Conservation (phyloP, 2,797 vertebrate species). For the Anguilla megastoma region DNA sequence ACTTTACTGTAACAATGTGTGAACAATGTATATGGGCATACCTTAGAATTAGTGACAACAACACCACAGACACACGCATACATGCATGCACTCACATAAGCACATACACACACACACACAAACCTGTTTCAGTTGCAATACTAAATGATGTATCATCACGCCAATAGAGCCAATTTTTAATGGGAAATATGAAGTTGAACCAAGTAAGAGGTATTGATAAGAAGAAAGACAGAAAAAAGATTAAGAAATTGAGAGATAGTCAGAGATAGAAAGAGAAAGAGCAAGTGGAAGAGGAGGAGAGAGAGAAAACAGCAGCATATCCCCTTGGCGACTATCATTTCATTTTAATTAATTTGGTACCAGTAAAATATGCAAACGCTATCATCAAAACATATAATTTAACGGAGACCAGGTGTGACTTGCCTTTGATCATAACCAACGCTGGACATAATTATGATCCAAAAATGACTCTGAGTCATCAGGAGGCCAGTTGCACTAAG, state of each 20-base stretch:
- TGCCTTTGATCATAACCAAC: slow-evolving; percentile 77
- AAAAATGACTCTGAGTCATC: slow-evolving; percentile 70
- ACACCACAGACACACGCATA: slow-evolving; percentile 32
- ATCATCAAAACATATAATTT: slow-evolving; percentile 64
- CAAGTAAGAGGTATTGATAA: neutral
- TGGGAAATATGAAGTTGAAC: slow-evolving; percentile 33
- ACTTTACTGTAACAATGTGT: neutral
- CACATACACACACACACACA: slow-evolving; percentile 5
- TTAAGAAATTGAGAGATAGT: neutral
- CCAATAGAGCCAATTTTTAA: slow-evolving; percentile 22
- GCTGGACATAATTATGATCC: slow-evolving; percentile 77
- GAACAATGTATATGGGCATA: slow-evolving; percentile 10
- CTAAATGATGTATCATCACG: slow-evolving; percentile 27
- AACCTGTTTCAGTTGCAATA: neutral
- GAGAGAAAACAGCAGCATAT: slow-evolving; percentile 60
- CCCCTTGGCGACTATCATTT: slow-evolving; percentile 56
- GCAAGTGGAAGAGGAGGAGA: slow-evolving; percentile 10
- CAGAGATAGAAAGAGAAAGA: slow-evolving; percentile 6
- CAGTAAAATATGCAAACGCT: slow-evolving; percentile 73
- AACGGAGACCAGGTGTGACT: slow-evolving; percentile 78
- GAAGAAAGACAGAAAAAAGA: neutral
- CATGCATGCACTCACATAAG: neutral
- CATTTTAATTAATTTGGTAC: slow-evolving; percentile 76
- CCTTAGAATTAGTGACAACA: slow-evolving; percentile 34
- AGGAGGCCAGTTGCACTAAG: slow-evolving; percentile 73